Evolutionary conservation across 2,797 vertebrate species (phyloP), one percentile per base, ranked within the genome.

Genomic region (Neopelma chrysocephalum): DNA sequence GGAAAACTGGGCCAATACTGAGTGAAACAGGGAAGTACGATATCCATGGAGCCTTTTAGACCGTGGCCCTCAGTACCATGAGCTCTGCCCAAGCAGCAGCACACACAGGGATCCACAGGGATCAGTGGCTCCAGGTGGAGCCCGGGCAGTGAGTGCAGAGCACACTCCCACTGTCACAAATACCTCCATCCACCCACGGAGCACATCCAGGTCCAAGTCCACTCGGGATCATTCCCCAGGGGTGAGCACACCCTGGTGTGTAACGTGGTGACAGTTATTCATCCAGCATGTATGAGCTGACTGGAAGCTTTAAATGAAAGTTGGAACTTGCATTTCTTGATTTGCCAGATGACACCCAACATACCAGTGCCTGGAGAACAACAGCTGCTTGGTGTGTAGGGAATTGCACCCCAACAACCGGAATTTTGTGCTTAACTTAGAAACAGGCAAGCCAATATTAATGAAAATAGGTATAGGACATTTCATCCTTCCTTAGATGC

Each of bases 21-120:
- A 66, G n/a, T 1, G 34, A 40, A 43, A 8, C 0, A 11, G 0
- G 9, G 5, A 8, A 56, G 3, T 0, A 0, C 1, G 38, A 40
- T 29, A 26, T 6, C 2, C 1, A 1, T 0, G 15, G 0, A 36
- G 64, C 53, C 47, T 40, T 8, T 14, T 51, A 62, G 26, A 31
- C 5, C 31, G 3, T 0, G 2, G 34, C 50, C 25, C 53, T 11
- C 2, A 12, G 22, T 2, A 10, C 50, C 50, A 18, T 3, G 2
- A 21, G 26, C 34, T 8, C 71, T 7, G 23, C 15, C 19, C 29
- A 3, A 0, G 22, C 76, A 38, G 75, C 14, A 4, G 43, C 26
- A 3, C 58, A 40, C 23, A 25, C 9, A 56, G 31, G 53, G 18
- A 54, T 7, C 21, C 56, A 36, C 25, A 3, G 29, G n/a, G 7